Base-by-base conservation (phyloP, 2,797 vertebrate species). In the Alcedo quadribrachys region DNA sequence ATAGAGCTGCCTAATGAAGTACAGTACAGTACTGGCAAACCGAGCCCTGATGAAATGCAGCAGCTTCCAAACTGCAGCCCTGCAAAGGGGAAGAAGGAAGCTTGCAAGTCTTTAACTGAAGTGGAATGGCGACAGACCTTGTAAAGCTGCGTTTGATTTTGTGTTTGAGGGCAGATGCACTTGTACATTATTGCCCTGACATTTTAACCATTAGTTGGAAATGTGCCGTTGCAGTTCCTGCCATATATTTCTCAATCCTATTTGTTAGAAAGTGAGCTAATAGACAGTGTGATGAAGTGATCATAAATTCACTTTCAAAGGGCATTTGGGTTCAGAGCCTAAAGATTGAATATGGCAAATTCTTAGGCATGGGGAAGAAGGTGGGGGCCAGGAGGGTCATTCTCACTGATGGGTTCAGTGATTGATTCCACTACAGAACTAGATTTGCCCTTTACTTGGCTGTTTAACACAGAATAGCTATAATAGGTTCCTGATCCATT, bases 1-100 rank as follows among this genome's bases (percentile, higher is more conserved):
- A 97, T 97, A 96, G 97, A 97, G 97, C 97, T 97, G 98, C 98
- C 98, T 98, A 98, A 98, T 98, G 98, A 98, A 98, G 98, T 98
- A 98, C 97, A 97, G 98, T 97, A 94, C 96, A 42, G 97, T 96
- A 97, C 97, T 98, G 98, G 98, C 97, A 98, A 89, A 93, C 90
- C 11, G 89, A 97, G 97, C 96, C 92, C 91, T 96, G 96, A 95
- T 94, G 96, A 96, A 96, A 97, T 95, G 96, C 96, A 92, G 96
- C 91, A 8, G 96, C 94, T 97, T 97, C 96, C 97, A 97, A 97
- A 97, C 95, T 93, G 96, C 96, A 96, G 95, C 95, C 95, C 95
- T 95, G 96, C 85, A 85, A 91, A 93, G 93, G 93, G 95, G 93
- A 92, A 96, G 96, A 92, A 96, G 92, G 93, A 96, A 95, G 97